These are phyloP conservation scores for Agrilus planipennis DNA, from an alignment of 1,140 invertebrate genomes.

Conservation along the genomic window DNA sequence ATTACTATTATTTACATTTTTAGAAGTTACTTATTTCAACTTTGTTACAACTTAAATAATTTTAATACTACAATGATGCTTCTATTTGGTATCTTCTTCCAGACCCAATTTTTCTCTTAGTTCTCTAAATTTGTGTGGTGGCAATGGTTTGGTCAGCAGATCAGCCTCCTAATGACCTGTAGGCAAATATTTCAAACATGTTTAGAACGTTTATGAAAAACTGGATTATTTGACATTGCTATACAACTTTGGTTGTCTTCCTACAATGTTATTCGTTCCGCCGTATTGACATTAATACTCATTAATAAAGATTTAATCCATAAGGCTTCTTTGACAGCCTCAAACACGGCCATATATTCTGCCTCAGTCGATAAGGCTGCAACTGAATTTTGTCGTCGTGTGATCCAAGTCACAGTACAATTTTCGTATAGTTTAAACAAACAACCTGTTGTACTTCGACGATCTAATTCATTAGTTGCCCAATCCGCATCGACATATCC, in stretches of 20 bases:
- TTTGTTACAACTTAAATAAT: too few species aligned
- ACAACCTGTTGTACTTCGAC: not conserved
- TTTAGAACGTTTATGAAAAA: not conserved
- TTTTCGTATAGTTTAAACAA: conserved; percentile 1
- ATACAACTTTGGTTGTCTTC: conserved; percentile 1
- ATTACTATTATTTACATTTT: too few species aligned
- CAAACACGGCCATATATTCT: not conserved
- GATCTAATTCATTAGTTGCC: not conserved
- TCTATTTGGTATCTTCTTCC: too few species aligned
- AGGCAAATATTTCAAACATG: conserved; percentile 3
- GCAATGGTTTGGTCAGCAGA: not conserved
- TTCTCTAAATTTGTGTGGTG: not conserved
- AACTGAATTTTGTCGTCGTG: not conserved
- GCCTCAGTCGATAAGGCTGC: not conserved
- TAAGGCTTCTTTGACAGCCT: conserved; percentile 1
- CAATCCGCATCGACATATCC: conserved; percentile 3
- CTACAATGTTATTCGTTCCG: not conserved
- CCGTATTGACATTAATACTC: not conserved
- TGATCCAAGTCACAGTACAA: not conserved
- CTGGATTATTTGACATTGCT: not conserved
- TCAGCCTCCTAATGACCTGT: not conserved
- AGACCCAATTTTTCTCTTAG: too few species aligned
- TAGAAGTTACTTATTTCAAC: too few species aligned
- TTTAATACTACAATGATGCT: too few species aligned
- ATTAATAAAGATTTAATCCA: not conserved